A percentile compares a stretch with the other conserved stretches of the same genome.
Conservation (phyloP, 64 coral and sea anemone genomes). For the Anthopleura sola region DNA sequence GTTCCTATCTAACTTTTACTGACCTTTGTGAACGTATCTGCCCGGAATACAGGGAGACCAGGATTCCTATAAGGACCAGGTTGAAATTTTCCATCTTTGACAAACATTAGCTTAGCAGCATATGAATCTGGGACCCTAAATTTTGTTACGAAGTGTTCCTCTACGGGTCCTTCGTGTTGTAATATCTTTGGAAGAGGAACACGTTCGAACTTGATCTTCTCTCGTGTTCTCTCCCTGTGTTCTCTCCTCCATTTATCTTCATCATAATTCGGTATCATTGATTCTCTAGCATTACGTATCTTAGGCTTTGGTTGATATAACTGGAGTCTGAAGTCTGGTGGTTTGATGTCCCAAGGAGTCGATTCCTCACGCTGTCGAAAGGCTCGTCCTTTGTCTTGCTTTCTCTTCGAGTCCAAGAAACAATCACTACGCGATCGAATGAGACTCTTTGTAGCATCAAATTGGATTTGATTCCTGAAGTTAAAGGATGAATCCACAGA, state of each 20-base stretch:
- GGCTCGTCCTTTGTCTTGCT: conserved; percentile 18
- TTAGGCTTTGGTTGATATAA: conserved; percentile 71
- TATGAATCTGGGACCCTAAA: conserved; percentile 67
- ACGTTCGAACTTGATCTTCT: conserved; percentile 54
- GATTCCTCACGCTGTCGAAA: conserved; percentile 34
- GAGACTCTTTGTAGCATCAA: conserved; percentile 60
- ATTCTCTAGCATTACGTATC: conserved; percentile 63
- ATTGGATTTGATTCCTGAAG: conserved; percentile 57
- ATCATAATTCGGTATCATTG: conserved; percentile 62
- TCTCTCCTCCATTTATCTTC: conserved; percentile 63
- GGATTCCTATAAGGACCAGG: conserved; percentile 61
- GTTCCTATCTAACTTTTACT: neutral
- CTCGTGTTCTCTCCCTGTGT: conserved; percentile 43
- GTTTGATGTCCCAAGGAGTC: conserved; percentile 67
- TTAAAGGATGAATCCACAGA: conserved; percentile 27
- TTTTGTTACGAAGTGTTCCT: conserved; percentile 56
- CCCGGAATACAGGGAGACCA: conserved; percentile 80
- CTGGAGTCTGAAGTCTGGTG: conserved; percentile 84
- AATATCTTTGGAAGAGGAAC: conserved; percentile 83
- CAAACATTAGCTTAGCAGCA: conserved; percentile 56
- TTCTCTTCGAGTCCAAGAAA: conserved; percentile 71
- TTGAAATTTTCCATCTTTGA: conserved; percentile 59
- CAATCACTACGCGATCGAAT: conserved; percentile 81
- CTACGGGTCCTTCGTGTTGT: conserved; percentile 9
- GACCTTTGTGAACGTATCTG: conserved; percentile 89